phyloP scores from a whole-genome alignment of 2,113 vertebrate species.

The Morone saxatilis region DNA sequence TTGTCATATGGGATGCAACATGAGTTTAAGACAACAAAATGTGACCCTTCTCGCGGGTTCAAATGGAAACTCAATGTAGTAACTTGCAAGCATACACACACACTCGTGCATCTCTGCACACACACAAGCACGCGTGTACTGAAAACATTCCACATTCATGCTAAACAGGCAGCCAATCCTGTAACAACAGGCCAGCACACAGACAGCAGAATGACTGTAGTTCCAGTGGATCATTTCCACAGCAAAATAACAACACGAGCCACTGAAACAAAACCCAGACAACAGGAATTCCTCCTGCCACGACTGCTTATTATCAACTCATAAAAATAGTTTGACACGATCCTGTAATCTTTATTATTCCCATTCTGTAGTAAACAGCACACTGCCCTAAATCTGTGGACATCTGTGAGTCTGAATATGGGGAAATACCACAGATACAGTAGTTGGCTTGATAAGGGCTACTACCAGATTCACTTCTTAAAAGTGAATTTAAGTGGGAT shows the following conservation, averaged over 20 bases:
- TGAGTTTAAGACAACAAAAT: slow-evolving; percentile 20
- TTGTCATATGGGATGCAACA: background rate
- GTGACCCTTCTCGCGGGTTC: slow-evolving; percentile 18
- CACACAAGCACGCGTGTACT: background rate
- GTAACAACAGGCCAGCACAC: slow-evolving; percentile 34
- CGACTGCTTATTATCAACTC: slow-evolving; percentile 68
- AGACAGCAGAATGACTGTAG: slow-evolving; percentile 12
- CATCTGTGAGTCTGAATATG: background rate
- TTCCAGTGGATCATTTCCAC: slow-evolving; percentile 28
- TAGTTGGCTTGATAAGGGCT: slow-evolving; percentile 4
- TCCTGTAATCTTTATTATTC: slow-evolving; percentile 57
- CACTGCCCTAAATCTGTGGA: slow-evolving; percentile 8
- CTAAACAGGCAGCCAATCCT: slow-evolving; percentile 13
- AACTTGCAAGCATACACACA: slow-evolving; percentile 24
- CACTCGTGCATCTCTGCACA: slow-evolving; percentile 2
- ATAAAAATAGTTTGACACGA: slow-evolving; percentile 61
- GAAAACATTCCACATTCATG: slow-evolving; percentile 9
- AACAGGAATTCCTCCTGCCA: slow-evolving; percentile 47
- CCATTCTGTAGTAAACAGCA: slow-evolving; percentile 5
- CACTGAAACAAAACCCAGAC: slow-evolving; percentile 33
- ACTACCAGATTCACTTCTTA: background rate
- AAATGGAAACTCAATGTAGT: slow-evolving; percentile 12
- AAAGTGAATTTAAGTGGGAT: slow-evolving; percentile 38
- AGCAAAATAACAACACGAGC: slow-evolving; percentile 40
- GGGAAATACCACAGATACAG: background rate